Evolutionary conservation across 23 tunicate species (phyloP), one percentile per base, ranked within the genome.

Genomic region (Phallusia fumigata): DNA sequence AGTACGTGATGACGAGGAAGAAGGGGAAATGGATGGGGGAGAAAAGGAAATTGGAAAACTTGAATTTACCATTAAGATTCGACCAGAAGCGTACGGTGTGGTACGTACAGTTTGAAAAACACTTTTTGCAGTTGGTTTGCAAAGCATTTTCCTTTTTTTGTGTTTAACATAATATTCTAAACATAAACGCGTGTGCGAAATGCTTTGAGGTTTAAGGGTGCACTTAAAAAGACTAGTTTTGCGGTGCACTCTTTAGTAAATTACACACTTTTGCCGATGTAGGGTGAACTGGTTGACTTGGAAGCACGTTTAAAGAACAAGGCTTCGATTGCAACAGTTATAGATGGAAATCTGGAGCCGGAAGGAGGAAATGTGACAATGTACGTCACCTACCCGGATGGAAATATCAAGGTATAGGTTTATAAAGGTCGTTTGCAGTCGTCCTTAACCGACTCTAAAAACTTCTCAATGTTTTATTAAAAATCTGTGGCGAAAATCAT

Each of bases 221-320:
- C n/a, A n/a, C n/a, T n/a, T n/a, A n/a, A n/a, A n/a, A n/a, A n/a
- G n/a, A n/a, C n/a, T n/a, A n/a, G n/a, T n/a, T n/a, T n/a, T n/a
- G n/a, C n/a, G n/a, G n/a, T n/a, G n/a, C n/a, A n/a, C n/a, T n/a
- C n/a, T n/a, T n/a, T n/a, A n/a, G n/a, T n/a, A n/a, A n/a, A n/a
- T n/a, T n/a, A n/a, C n/a, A n/a, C n/a, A n/a, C 33, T 75, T 2
- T 33, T 31, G 32, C 65, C 65, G n/a, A n/a, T 88, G 3, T 81
- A 91, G 96, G 89, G 86, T 35, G 88, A 91, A 76, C 64, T 82
- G 52, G 65, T 91, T 12, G 81, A 80, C 28, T 74, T 91, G 40
- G 96, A 91, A 79, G 81, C 84, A 21, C 84, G 90, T 31, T 21
- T 91, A 8, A 91, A 82, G 35, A 91, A 91, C 79, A 75, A 32